phyloP scores from a whole-genome alignment of 2,113 vertebrate genomes.

The Hypanus sabinus region DNA sequence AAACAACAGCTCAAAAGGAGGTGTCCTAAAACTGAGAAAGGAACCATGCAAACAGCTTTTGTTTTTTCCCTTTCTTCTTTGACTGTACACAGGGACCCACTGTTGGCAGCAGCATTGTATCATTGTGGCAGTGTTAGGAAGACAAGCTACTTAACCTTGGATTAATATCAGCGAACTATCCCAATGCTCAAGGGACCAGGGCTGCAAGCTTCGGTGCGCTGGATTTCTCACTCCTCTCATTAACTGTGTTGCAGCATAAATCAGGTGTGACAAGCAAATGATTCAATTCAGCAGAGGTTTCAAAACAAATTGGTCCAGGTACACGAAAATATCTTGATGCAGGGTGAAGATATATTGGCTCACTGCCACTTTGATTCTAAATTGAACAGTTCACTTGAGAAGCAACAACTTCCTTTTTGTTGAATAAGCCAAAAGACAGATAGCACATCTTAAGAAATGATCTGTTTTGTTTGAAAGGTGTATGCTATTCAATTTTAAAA shows the following conservation, averaged over 20 bases:
- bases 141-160: not conserved
- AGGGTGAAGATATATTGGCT: constrained; percentile 12
- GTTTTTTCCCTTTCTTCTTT: not conserved
- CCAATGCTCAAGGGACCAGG: not conserved
- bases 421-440: not conserved
- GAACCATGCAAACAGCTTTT: not conserved
- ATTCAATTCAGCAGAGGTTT: constrained; percentile 13
- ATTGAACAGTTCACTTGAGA: not conserved
- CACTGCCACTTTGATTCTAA: not conserved
- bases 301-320: constrained; percentile 17
- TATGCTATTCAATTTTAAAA: not conserved
- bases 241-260: constrained; percentile 26
- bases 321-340: not conserved
- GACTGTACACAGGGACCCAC: not conserved
- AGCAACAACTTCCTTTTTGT: not conserved
- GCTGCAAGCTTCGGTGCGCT: not conserved
- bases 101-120: not conserved
- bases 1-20: not conserved
- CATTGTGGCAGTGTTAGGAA: too few species aligned
- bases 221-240: constrained; percentile 8
- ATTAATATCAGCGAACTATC: not conserved
- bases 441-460: not conserved
- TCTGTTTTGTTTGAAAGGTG: not conserved
- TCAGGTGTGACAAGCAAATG: not conserved
- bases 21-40: not conserved